These are phyloP conservation scores for Formica selysi DNA, from an alignment of 1,140 invertebrate genomes.

Conservation along the genomic window DNA sequence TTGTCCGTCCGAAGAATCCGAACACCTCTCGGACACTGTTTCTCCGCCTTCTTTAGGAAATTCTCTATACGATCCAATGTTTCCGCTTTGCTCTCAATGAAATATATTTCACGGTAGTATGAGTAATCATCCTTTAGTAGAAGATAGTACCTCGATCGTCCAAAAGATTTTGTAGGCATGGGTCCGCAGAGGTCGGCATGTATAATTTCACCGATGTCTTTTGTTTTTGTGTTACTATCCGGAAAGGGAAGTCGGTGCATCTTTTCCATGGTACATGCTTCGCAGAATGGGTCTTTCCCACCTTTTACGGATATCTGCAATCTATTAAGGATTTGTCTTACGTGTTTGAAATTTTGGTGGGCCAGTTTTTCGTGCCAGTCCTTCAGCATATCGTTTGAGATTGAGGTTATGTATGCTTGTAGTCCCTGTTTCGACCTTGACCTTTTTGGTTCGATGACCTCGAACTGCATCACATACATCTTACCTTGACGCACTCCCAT, in stretches of 20 bases:
- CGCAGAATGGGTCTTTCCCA: constrained; percentile 70
- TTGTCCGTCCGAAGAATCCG: constrained; percentile 50
- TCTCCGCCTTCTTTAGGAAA: constrained; percentile 44
- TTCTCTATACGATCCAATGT: background rate
- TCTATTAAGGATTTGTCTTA: background rate
- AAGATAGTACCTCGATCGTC: constrained; percentile 67
- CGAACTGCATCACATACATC: constrained; percentile 39
- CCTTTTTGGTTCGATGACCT: background rate
- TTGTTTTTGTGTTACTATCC: constrained; percentile 17
- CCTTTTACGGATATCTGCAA: background rate
- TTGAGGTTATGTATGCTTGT: too few relatives aligned
- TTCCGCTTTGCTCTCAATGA: constrained; percentile 68
- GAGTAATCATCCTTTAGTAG: constrained; percentile 74
- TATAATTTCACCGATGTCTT: constrained; percentile 55
- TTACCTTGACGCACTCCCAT: constrained; percentile 13
- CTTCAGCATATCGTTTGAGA: constrained; percentile 1
- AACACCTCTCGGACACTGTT: background rate
- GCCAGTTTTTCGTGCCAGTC: constrained; percentile 82
- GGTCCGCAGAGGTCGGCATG: constrained; percentile 72
- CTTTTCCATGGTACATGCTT: constrained; percentile 51
- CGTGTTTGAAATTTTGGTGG: constrained; percentile 72
- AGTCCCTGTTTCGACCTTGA: background rate
- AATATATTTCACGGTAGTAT: constrained; percentile 63
- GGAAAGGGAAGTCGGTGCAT: background rate
- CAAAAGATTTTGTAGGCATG: constrained; percentile 61